Conservation (phyloP, 1,140 invertebrate genomes). For the Branchinecta lindahli region DNA sequence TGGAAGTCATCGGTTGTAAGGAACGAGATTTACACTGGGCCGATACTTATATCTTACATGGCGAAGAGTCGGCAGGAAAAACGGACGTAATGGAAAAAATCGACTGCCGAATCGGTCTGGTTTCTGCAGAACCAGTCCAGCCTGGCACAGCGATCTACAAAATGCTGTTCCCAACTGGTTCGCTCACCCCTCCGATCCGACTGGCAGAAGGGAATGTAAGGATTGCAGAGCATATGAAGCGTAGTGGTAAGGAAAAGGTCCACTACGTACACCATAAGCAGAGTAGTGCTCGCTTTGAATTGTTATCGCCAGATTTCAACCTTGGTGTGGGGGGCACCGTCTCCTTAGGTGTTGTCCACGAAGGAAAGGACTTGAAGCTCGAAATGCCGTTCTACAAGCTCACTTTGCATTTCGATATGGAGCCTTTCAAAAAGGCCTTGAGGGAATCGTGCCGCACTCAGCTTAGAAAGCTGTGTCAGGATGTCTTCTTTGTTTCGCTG, state of each 20-base stretch:
- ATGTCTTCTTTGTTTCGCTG: no score
- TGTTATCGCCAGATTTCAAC: not conserved
- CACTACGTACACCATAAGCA: not conserved
- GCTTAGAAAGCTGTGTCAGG: not conserved
- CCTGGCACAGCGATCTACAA: not conserved
- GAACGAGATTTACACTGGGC: constrained; percentile 10
- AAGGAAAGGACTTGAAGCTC: not conserved
- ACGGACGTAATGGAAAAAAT: not conserved
- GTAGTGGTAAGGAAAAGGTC: not conserved
- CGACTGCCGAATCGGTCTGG: not conserved
- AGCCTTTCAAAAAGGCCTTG: constrained; percentile 7
- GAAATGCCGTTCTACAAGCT: constrained; percentile 14
- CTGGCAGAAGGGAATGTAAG: not conserved
- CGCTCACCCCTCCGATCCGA: not conserved
- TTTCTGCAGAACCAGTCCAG: constrained; percentile 2
- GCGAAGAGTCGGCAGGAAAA: not conserved
- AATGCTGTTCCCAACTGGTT: not conserved
- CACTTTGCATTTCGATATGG: constrained; percentile 4
- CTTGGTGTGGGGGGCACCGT: not conserved
- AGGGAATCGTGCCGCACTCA: not conserved
- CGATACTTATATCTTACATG: constrained; percentile 10
- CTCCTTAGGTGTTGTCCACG: not conserved
- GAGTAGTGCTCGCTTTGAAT: not conserved
- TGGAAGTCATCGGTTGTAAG: not conserved
- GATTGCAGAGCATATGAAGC: constrained; percentile 1